Evolutionary conservation across 2,797 vertebrate species (phyloP).

Genomic region (Parambassis ranga): DNA sequence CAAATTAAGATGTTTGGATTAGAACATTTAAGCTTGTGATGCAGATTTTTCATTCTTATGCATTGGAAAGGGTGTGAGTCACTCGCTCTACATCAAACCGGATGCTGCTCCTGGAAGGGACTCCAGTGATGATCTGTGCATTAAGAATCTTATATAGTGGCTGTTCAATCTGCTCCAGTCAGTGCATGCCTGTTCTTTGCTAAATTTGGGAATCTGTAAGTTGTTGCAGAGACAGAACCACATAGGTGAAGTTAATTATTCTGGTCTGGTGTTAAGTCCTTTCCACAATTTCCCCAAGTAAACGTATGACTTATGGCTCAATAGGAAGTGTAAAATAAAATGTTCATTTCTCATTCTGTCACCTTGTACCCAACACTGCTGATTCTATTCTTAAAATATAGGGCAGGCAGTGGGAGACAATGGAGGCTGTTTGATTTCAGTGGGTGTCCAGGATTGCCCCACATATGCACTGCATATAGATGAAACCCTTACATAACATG

Average conservation of each 20-base stretch:
- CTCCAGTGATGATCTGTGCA: slow-evolving; percentile 31
- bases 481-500: slow-evolving; percentile 35
- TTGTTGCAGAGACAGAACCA: too few relatives aligned
- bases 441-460: slow-evolving; percentile 23
- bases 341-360: background rate
- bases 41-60: slow-evolving; percentile 19
- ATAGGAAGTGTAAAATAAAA: background rate
- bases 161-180: too few relatives aligned
- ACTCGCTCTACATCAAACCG: slow-evolving; percentile 24
- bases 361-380: background rate
- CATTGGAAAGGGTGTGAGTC: slow-evolving; percentile 26
- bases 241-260: background rate
- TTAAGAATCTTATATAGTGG: background rate
- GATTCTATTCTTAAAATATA: slow-evolving; percentile 27
- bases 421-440: slow-evolving; percentile 11
- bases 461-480: slow-evolving; percentile 9
- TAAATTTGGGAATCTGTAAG: background rate
- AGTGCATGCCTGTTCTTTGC: too few relatives aligned
- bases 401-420: slow-evolving; percentile 21
- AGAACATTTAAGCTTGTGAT: slow-evolving; percentile 16
- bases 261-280: too few relatives aligned
- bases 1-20: slow-evolving; percentile 44
- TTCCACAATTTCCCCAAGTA: too few relatives aligned
- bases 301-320: too few relatives aligned
- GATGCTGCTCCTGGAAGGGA: slow-evolving; percentile 2